Evolutionary conservation across 1,140 invertebrate species (phyloP), one percentile per base, ranked within the genome.

Genomic region (Hyposmocoma kahamanoa): DNA sequence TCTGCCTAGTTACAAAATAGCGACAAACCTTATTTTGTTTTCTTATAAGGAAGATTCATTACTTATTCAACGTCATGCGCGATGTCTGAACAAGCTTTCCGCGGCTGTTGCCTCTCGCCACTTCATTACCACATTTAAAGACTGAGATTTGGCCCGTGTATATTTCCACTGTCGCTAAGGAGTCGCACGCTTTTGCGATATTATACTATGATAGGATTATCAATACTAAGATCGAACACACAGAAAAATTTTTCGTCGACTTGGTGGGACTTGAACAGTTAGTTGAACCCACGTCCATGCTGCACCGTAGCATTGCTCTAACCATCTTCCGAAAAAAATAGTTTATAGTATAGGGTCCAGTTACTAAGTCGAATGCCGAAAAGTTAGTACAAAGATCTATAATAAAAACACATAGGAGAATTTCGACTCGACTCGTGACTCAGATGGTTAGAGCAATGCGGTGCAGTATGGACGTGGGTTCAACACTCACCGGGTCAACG

Each of bases 51-150:
- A 57, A 56, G 47, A 62, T 66, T 67, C 63, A 72, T 76, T 69
- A 72, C 58, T 67, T 76, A 76, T 76, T 76, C 72, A 69, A 45
- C 55, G 62, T 64, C 70, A 73, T 75, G 69, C 67, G 42, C 63
- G 58, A 47, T 56, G 54, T 67, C 60, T 60, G 50, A 32, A 22
- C 49, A 59, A 60, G 52, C 61, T 43, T 30, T 45, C 34, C 36
- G 53, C 50, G 48, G 50, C 48, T 59, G 59, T 53, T 57, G 50
- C 47, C 50, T 62, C 61, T 71, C 50, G 56, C 59, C 64, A 66
- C 70, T 72, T 69, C 55, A 73, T 76, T 76, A 72, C 60, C 62
- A 66, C 63, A 76, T 67, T 73, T 65, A 67, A 76, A 69, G 59
- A 71, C 53, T 50, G 52, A 62, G 59, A 70, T 70, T 71, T 62